A percentile compares a stretch with the other conserved stretches of the same genome.
phyloP scores from a whole-genome alignment of 2,113 vertebrate species.

The Plecturocebus donacophilus region DNA sequence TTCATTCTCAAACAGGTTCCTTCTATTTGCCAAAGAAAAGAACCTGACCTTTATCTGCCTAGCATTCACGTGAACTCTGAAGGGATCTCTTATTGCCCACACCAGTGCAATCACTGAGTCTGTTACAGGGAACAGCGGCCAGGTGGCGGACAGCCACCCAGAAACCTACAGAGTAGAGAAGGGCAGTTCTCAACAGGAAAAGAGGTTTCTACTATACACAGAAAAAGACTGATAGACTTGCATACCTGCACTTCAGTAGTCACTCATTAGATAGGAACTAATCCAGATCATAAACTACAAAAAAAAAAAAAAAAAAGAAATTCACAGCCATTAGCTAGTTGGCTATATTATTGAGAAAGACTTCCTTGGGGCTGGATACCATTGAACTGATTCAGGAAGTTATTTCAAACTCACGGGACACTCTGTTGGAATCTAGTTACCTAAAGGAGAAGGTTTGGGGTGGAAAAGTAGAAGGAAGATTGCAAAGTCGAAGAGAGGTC shows the following conservation, averaged over 20 bases:
- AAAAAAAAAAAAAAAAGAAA: too few relatives aligned
- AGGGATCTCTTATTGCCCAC: not conserved
- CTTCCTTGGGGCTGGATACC: not conserved
- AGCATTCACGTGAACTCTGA: not conserved
- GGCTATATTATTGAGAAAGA: not conserved
- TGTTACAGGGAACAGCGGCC: not conserved
- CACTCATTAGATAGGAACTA: not conserved
- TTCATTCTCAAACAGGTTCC: not conserved
- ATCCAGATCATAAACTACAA: not conserved
- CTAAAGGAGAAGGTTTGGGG: not conserved
- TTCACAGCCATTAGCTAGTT: not conserved
- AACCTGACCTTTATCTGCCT: not conserved
- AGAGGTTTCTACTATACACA: not conserved
- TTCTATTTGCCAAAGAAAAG: not conserved
- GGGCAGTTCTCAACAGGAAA: not conserved
- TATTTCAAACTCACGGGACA: not conserved
- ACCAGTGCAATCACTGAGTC: not conserved
- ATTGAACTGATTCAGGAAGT: not conserved
- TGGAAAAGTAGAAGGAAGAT: not conserved
- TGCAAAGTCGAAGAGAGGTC: not conserved
- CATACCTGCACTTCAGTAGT: too few relatives aligned
- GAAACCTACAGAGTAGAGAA: not conserved
- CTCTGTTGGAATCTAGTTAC: not conserved
- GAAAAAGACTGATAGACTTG: not conserved
- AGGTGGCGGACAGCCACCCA: fast-evolving